A percentile compares a stretch with the other conserved stretches of the same genome.
Conservation (phyloP, 2,113 vertebrate species). For the Aramus guarauna region DNA sequence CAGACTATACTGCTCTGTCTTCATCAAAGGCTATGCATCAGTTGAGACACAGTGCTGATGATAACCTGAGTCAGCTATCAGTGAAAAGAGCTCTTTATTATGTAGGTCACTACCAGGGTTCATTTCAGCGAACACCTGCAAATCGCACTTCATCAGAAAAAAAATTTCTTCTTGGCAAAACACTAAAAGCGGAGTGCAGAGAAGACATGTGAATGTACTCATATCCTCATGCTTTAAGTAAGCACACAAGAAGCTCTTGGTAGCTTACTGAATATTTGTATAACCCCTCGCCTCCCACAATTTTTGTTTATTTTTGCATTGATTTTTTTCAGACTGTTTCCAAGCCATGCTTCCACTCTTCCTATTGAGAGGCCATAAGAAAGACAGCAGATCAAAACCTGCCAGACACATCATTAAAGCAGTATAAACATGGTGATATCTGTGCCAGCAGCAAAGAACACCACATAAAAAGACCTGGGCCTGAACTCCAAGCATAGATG, state of each 20-base stretch:
- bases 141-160: background rate
- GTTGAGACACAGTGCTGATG: background rate
- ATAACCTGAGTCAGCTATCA: constrained; percentile 59
- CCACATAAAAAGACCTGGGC: background rate
- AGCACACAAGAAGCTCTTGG: background rate
- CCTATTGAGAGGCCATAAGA: background rate
- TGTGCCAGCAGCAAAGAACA: background rate
- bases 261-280: background rate
- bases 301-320: background rate
- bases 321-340: background rate
- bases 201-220: background rate
- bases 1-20: constrained; percentile 56
- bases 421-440: background rate
- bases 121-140: constrained; percentile 37
- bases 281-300: background rate
- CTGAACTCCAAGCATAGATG: background rate
- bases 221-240: background rate
- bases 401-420: background rate
- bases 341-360: background rate
- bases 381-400: background rate
- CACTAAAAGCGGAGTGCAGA: background rate
- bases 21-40: constrained; percentile 64
- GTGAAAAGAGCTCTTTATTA: constrained; percentile 59
- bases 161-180: background rate
- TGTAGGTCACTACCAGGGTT: constrained; percentile 20